These are phyloP conservation scores for Pseudomyrmex flavicornis DNA, from an alignment of 1,140 invertebrate species.

Conservation along the genomic window DNA sequence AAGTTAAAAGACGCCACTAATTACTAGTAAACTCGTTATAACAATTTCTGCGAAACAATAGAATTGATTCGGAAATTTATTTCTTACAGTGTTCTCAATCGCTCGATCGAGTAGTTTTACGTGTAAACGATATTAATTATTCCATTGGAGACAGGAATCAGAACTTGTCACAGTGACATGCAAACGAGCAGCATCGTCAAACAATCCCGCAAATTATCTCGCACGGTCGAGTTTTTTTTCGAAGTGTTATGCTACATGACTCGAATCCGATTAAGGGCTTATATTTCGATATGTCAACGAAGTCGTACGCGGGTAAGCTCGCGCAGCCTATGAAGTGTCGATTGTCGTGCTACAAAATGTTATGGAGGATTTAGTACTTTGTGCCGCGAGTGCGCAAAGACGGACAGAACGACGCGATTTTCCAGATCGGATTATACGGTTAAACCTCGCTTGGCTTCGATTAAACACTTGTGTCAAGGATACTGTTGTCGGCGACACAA, in stretches of 20 bases:
- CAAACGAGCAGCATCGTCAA: not conserved
- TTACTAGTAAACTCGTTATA: not conserved
- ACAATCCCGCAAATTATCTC: conserved; percentile 18
- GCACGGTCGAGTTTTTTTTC: conserved; percentile 8
- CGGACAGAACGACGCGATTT: conserved; percentile 17
- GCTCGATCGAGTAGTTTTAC: not conserved
- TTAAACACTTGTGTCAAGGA: conserved; percentile 47
- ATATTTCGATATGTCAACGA: conserved; percentile 56
- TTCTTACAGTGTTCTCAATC: not conserved
- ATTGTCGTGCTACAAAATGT: conserved; percentile 17
- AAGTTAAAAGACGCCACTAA: not conserved
- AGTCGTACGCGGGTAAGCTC: conserved; percentile 49
- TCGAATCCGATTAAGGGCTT: conserved; percentile 56
- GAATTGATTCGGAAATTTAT: not conserved
- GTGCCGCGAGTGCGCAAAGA: conserved; percentile 10
- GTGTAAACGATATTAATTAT: no score
- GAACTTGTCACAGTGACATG: not conserved
- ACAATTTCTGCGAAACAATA: conserved; percentile 8
- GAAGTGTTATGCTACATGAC: conserved; percentile 44
- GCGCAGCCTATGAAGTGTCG: conserved; percentile 53
- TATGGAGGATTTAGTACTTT: conserved; percentile 42
- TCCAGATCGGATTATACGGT: conserved; percentile 47
- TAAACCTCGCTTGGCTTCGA: conserved; percentile 35
- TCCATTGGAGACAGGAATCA: not conserved
- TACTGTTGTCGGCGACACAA: not conserved